Base-by-base conservation (phyloP, 92 coral and sea anemone species). In the Heteractis magnifica region DNA sequence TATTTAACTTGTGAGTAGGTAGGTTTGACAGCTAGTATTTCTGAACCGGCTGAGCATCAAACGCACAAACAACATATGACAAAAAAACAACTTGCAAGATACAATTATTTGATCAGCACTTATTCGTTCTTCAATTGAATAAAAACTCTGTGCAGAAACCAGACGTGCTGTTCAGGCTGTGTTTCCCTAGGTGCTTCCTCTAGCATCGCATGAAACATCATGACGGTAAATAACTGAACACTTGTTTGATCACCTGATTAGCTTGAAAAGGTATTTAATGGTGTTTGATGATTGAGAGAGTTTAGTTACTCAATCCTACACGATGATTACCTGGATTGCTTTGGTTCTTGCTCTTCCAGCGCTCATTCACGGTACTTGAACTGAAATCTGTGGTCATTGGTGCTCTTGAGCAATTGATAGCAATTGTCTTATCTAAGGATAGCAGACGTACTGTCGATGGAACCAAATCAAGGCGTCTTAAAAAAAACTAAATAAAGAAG, bases 271-370 rank as follows among this genome's bases (percentile, higher is more conserved):
- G 10, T 68, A 68, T 68, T 68, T 68, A 68, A 68, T 11, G 23
- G 10, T 23, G 44, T 68, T 68, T 14, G 16, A 7, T 68, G 18
- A 20, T 34, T 34, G 44, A 68, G 41, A 19, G 49, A 21, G 49
- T n/a, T 20, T 6, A 21, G 23, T 68, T 68, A 68, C 6, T 68
- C 23, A 20, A 21, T 23, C 14, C 73, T n/a, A 68, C 73, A 68
- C 20, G 41, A 68, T 68, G 73, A 6, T 68, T 23, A 68, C 49
- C 73, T 68, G 49, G 73, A 0, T 68, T 68, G 73, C 73, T 23
- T 14, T 68, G 12, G 44, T 23, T 68, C 73, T 68, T 68, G 73
- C 73, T 68, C 49, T 68, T 9, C 73, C 73, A 19, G 73, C 73
- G 21, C 73, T 68, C 73, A 68, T 26, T 48, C 73, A 68, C 21